These are phyloP conservation scores for Aquatica leii DNA, from an alignment of 2,888 invertebrate species.

Conservation along the genomic window DNA sequence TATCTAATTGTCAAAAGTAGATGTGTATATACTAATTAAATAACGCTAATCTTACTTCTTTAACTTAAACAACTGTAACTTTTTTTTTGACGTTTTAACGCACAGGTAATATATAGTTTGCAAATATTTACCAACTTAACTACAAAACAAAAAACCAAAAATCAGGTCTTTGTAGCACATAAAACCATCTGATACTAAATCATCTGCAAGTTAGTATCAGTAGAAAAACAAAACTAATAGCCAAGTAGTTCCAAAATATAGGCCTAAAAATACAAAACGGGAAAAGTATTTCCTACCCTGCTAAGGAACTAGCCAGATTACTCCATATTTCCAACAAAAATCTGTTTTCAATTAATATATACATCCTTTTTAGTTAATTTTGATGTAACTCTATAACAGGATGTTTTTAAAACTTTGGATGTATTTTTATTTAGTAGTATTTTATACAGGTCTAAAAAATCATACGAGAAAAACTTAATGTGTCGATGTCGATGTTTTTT, in stretches of 20 bases:
- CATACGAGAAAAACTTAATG: background rate
- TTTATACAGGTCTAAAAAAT: conserved; percentile 10
- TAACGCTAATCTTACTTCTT: too few relatives aligned
- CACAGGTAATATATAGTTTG: too few relatives aligned
- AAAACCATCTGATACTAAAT: conserved; percentile 32
- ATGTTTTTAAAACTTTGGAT: background rate
- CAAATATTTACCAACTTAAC: too few relatives aligned
- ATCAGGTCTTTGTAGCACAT: conserved; percentile 32
- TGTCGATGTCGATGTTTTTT: conserved; percentile 1
- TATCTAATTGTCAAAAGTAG: too few relatives aligned
- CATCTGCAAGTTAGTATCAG: conserved; percentile 30
- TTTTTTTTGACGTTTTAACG: too few relatives aligned
- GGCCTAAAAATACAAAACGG: conserved; percentile 32
- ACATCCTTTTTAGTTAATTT: background rate
- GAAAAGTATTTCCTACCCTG: conserved; percentile 26
- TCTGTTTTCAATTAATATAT: background rate
- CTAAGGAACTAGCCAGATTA: conserved; percentile 34
- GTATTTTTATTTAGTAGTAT: conserved; percentile 24
- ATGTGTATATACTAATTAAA: too few relatives aligned
- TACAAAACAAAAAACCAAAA: conserved; percentile 22
- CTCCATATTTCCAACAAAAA: background rate
- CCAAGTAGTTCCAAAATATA: conserved; percentile 35
- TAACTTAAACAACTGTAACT: too few relatives aligned
- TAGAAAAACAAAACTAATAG: conserved; percentile 30
- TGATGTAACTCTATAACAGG: background rate